Evolutionary conservation across 2,888 invertebrate species (phyloP).

Genomic region (Bedellia somnulentella): DNA sequence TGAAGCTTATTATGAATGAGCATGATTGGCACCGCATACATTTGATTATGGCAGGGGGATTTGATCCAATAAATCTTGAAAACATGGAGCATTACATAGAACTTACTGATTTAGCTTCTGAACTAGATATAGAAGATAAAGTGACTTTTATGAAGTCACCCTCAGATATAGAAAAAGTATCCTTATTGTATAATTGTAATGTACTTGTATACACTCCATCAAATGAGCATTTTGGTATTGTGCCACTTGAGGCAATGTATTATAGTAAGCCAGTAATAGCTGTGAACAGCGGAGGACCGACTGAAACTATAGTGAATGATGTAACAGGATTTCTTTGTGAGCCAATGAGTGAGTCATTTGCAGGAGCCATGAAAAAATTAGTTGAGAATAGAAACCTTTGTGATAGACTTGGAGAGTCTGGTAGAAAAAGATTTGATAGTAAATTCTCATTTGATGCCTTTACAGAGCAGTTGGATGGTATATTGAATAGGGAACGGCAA

Average conservation of each 20-base stretch:
- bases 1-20: constrained; percentile 55
- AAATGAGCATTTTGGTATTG: constrained; percentile 98
- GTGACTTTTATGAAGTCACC: constrained; percentile 87
- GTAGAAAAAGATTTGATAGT: constrained; percentile 71
- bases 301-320: constrained; percentile 83
- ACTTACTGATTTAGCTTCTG: constrained; percentile 66
- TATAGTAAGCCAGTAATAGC: constrained; percentile 92
- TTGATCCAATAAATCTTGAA: constrained; percentile 84
- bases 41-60: constrained; percentile 94
- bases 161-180: constrained; percentile 80
- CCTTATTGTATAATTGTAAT: constrained; percentile 73
- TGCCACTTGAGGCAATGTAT: constrained; percentile 98
- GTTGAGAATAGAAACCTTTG: constrained; percentile 64
- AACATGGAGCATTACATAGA: constrained; percentile 86
- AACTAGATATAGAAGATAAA: constrained; percentile 68
- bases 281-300: constrained; percentile 92
- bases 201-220: constrained; percentile 93
- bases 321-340: constrained; percentile 82
- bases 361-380: constrained; percentile 72
- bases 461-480: constrained; percentile 65
- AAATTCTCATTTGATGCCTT: constrained; percentile 87
- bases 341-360: constrained; percentile 69
- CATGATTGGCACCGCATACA: constrained; percentile 70
- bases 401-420: constrained; percentile 73
- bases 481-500: constrained; percentile 44